A percentile compares a stretch with the other conserved stretches of the same genome.
phyloP scores from a whole-genome alignment of 2,888 invertebrate species.

The Acrobasis consociella region DNA sequence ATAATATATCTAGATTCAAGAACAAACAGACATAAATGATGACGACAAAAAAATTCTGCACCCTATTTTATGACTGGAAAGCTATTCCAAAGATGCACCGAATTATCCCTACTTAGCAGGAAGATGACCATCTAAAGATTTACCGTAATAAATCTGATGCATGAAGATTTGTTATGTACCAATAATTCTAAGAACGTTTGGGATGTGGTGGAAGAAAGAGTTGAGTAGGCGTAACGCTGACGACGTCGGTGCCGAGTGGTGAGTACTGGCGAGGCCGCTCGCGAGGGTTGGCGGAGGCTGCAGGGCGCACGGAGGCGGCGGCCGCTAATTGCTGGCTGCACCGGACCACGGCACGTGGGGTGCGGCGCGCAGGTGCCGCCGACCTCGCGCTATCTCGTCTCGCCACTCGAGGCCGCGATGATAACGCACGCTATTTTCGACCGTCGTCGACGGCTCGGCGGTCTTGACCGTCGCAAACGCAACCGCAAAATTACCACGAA shows the following conservation, averaged over 20 bases:
- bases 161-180: background rate
- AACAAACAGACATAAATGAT: background rate
- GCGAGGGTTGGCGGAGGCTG: conserved; percentile 27
- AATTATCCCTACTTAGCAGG: background rate
- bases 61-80: background rate
- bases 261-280: background rate
- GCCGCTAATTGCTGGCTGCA: conserved; percentile 53
- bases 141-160: background rate
- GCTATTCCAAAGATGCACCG: background rate
- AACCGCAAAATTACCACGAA: conserved; percentile 58
- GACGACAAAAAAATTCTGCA: background rate
- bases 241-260: background rate
- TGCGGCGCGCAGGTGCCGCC: conserved; percentile 72
- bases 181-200: background rate
- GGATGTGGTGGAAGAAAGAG: conserved; percentile 10
- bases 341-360: conserved; percentile 63
- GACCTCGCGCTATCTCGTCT: conserved; percentile 79
- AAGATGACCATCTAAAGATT: background rate
- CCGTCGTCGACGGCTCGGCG: conserved; percentile 60
- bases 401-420: conserved; percentile 77
- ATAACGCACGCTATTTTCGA: conserved; percentile 79
- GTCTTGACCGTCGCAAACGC: conserved; percentile 72
- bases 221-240: background rate
- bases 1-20: too few species aligned
- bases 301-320: conserved; percentile 31